Evolutionary conservation across 2,888 invertebrate genomes (phyloP), one percentile per base, ranked within the genome.

Genomic region (Penaeus monodon): DNA sequence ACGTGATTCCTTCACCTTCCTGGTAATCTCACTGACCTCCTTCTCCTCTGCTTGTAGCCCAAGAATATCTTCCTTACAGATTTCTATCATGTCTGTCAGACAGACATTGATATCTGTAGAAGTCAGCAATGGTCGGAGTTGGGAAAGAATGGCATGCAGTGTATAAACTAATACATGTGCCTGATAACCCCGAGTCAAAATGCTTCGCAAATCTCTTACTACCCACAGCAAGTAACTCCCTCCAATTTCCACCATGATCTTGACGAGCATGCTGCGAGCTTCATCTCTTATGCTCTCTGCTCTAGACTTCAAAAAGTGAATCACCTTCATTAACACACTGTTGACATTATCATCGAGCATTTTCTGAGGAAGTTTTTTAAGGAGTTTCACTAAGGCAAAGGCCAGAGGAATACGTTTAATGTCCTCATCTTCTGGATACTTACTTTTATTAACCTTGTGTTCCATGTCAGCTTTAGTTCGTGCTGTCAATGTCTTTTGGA

Each of bases 341-440:
- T 89, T 93, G 81, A 98, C 92, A 92, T 97, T 96, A 84, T 94
- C 93, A 70, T 96, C 95, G 83, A 98, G 92, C 88, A 96, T 93
- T 88, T 94, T 94, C 82, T 95, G 94, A 0, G 99, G 98, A 78
- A 99, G 93, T 91, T 96, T 95, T 91, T 98, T 97, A 90, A 99
- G 93, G 33, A 99, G 92, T 92, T 98, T 98, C 0, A 99, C 97
- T 84, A 98, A 94, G 0, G 99, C 98, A 84, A 99, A 93, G 0
- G 98, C 98, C 88, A 99, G 95, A 0, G 99, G 99, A 14, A 99
- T 96, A 79, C 97, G 94, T 90, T 96, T 93, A 91, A 98, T 95
- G 91, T 99, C 98, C 90, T 98, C 97, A 91, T 94, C 94, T 87
- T 94, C 94, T 17, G 91, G 89, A 87, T 89, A 91, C 33, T 90